Evolutionary conservation across 1,140 invertebrate genomes (phyloP).

Genomic region (Phenacoccus solenopsis): DNA sequence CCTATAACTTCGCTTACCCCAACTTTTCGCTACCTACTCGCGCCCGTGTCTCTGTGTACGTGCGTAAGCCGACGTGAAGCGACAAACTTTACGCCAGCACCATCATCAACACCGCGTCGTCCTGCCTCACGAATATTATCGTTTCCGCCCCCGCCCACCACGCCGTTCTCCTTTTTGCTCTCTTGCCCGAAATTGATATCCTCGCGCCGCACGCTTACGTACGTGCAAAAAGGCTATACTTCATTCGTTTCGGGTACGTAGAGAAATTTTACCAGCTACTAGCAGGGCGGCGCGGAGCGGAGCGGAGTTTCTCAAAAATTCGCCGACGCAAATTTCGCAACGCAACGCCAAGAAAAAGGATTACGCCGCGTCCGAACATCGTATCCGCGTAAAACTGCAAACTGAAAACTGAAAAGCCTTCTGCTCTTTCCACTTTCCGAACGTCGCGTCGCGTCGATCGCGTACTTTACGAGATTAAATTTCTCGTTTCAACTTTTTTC

Average conservation of each 20-base stretch:
- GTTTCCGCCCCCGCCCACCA: background rate
- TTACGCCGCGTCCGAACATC: background rate
- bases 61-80: background rate
- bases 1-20: constrained; percentile 11
- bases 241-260: no score
- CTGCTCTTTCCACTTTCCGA: no score
- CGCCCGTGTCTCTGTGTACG: constrained; percentile 20
- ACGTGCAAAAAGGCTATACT: no score
- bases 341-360: no score
- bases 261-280: no score
- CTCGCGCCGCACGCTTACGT: background rate
- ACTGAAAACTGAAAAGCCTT: no score
- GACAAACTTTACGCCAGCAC: constrained; percentile 7
- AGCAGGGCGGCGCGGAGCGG: no score
- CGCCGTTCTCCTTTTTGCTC: background rate
- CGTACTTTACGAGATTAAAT: constrained; percentile 11
- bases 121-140: constrained; percentile 5
- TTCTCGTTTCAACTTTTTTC: constrained; percentile 12
- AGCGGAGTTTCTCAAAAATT: no score
- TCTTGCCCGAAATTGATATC: background rate
- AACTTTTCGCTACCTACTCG: constrained; percentile 16
- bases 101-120: background rate
- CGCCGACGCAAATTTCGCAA: no score
- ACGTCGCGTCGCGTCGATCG: no score
- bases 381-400: background rate